Evolutionary conservation across 2,888 invertebrate genomes (phyloP).

Genomic region (Nephrotoma flavescens): DNA sequence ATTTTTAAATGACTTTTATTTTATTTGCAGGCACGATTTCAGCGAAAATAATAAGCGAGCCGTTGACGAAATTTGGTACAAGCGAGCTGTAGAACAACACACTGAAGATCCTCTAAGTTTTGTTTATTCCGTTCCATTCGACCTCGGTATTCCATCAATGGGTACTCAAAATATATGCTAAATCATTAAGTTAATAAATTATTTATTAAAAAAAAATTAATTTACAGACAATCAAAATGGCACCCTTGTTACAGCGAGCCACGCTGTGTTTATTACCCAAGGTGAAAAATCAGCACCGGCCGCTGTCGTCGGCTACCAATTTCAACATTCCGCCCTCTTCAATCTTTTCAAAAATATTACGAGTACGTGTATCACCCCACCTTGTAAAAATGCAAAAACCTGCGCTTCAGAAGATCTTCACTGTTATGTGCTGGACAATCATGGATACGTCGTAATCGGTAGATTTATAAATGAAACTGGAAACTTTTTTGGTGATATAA

Average conservation of each 20-base stretch:
- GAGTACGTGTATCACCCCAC: constrained; percentile 12
- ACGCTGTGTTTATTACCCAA: constrained; percentile 59
- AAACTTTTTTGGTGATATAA: constrained; percentile 73
- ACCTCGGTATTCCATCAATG: constrained; percentile 30
- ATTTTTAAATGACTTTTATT: too few species aligned
- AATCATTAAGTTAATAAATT: not conserved
- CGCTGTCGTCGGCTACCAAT: constrained; percentile 63
- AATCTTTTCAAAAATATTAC: constrained; percentile 69
- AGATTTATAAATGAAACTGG: constrained; percentile 58
- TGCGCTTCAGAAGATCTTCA: constrained; percentile 52
- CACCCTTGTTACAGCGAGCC: constrained; percentile 69
- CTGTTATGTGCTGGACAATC: constrained; percentile 78
- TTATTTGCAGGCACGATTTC: constrained; percentile 45
- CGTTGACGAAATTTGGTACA: constrained; percentile 82
- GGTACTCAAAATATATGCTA: not conserved
- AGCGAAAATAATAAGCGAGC: constrained; percentile 59
- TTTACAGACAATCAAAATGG: constrained; percentile 29
- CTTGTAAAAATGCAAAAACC: constrained; percentile 26
- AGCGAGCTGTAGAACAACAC: constrained; percentile 74
- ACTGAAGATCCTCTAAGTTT: constrained; percentile 63
- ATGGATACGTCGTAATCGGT: constrained; percentile 77
- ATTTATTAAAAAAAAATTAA: not conserved
- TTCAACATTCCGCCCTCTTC: constrained; percentile 60
- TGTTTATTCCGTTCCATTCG: constrained; percentile 65
- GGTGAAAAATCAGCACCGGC: constrained; percentile 44